phyloP scores from a whole-genome alignment of 2,113 vertebrate genomes.

The Myxocyprinus asiaticus region DNA sequence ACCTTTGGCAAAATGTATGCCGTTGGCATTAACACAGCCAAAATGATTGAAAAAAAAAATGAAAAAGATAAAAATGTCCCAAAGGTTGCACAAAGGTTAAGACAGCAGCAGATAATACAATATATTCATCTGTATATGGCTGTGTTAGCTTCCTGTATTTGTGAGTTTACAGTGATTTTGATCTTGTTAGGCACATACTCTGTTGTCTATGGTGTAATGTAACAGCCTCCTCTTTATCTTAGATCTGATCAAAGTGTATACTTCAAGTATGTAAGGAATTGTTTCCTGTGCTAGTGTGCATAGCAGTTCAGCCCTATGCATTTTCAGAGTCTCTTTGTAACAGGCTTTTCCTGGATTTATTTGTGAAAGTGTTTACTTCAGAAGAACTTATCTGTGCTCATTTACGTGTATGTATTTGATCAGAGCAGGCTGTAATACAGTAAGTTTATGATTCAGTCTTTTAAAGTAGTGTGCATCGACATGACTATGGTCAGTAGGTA shows the following conservation, averaged over 20 bases:
- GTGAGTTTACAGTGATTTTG: not conserved
- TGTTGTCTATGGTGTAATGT: not conserved
- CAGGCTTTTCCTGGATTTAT: slow-evolving; percentile 6
- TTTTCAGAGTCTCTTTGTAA: not conserved
- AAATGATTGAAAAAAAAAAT: too few relatives aligned
- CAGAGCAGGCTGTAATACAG: too few relatives aligned
- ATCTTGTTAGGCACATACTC: not conserved
- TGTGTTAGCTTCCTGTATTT: not conserved
- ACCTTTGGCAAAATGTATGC: too few relatives aligned
- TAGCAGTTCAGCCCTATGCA: not conserved
- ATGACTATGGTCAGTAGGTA: not conserved
- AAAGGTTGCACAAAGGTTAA: not conserved
- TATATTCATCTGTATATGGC: not conserved
- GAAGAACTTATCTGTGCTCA: not conserved
- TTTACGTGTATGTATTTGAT: not conserved
- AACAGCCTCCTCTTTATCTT: not conserved
- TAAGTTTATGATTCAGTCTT: not conserved
- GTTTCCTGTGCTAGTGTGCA: slow-evolving; percentile 2
- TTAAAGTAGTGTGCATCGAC: not conserved
- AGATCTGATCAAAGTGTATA: not conserved
- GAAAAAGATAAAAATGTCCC: too few relatives aligned
- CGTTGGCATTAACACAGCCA: too few relatives aligned
- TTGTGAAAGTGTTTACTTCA: not conserved
- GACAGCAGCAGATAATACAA: not conserved
- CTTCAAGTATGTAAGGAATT: slow-evolving; percentile 11